phyloP scores from a whole-genome alignment of 1,140 invertebrate genomes.

The Carposina sasakii region DNA sequence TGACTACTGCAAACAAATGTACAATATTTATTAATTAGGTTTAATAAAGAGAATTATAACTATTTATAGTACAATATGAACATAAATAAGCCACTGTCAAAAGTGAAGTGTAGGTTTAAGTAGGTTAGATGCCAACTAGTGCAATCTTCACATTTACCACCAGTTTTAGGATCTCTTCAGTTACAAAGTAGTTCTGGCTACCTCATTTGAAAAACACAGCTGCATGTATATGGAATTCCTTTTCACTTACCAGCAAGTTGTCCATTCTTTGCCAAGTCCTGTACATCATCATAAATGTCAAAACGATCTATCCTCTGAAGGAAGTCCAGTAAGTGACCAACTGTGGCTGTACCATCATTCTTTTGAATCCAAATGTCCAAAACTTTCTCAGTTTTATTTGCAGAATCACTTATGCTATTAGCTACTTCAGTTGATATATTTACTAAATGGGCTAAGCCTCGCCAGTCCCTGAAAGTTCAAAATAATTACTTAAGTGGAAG shows the following conservation, averaged over 20 bases:
- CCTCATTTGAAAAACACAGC: constrained; percentile 3
- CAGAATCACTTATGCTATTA: constrained; percentile 55
- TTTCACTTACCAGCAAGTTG: constrained; percentile 37
- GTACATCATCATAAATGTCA: constrained; percentile 77
- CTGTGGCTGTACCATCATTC: constrained; percentile 49
- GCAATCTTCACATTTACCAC: too few species aligned
- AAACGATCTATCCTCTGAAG: constrained; percentile 76
- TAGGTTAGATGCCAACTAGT: too few species aligned
- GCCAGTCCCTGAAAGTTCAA: constrained; percentile 79
- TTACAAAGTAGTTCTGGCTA: too few species aligned
- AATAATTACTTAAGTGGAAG: too few species aligned
- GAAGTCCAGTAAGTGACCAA: constrained; percentile 68
- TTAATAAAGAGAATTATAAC: too few species aligned
- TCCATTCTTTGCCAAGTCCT: constrained; percentile 64
- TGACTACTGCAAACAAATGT: too few species aligned
- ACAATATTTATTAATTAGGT: too few species aligned
- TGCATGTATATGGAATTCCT: too few species aligned
- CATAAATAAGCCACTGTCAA: too few species aligned
- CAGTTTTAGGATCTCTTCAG: too few species aligned
- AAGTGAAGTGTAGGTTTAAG: too few species aligned
- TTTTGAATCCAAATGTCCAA: constrained; percentile 69
- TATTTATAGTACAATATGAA: too few species aligned
- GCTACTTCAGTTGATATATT: constrained; percentile 65
- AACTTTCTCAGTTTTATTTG: constrained; percentile 72
- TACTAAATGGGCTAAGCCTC: constrained; percentile 75